Conservation (phyloP, 1,140 invertebrate species). For the Drosophila littoralis region DNA sequence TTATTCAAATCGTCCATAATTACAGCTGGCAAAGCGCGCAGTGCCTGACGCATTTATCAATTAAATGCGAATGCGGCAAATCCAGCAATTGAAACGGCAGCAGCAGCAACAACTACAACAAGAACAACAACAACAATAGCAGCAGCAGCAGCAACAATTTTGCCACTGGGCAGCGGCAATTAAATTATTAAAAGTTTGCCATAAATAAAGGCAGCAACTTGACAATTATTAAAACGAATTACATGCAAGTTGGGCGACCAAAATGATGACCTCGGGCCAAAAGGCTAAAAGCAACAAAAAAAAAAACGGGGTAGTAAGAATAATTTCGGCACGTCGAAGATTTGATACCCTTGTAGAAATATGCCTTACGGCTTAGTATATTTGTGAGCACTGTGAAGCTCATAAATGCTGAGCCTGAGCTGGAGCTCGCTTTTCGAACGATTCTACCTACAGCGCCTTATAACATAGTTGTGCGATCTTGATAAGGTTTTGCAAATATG, state of each 20-base stretch:
- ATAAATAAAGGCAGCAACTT: constrained; percentile 76
- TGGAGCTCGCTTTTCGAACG: no score
- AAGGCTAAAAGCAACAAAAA: constrained; percentile 25
- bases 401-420: no score
- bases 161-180: constrained; percentile 46
- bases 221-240: constrained; percentile 82
- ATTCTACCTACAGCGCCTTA: no score
- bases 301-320: no score
- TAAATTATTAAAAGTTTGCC: constrained; percentile 80
- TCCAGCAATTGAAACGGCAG: constrained; percentile 71
- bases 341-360: no score
- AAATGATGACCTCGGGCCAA: constrained; percentile 32
- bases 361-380: no score
- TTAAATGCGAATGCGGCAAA: constrained; percentile 75
- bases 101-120: constrained; percentile 7
- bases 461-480: no score
- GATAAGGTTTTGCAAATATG: no score
- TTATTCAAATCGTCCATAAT: constrained; percentile 82
- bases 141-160: constrained; percentile 19
- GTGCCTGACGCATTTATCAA: constrained; percentile 70
- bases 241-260: constrained; percentile 37
- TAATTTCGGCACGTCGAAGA: no score
- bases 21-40: constrained; percentile 58
- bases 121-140: constrained; percentile 5
- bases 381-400: no score